These are phyloP conservation scores for Melanargia galathea DNA, from an alignment of 2,888 invertebrate species.

Conservation along the genomic window DNA sequence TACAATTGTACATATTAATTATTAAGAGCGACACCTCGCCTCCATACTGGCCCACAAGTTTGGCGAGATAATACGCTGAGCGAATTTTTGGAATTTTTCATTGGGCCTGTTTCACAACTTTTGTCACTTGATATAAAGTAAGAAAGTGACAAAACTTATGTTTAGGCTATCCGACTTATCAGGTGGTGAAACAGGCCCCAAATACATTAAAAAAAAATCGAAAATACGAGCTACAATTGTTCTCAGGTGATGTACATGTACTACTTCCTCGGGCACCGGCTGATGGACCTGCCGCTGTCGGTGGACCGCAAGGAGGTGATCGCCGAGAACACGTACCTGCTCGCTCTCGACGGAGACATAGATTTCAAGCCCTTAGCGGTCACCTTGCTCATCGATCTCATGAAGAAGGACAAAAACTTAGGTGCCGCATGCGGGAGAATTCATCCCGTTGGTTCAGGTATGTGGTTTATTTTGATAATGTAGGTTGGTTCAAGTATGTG, in stretches of 20 bases:
- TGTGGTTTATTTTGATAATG: not conserved
- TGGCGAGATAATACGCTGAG: too few relatives aligned
- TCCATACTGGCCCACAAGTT: too few relatives aligned
- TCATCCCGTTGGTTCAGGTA: conserved; percentile 90
- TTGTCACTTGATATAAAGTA: too few relatives aligned
- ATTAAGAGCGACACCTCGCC: too few relatives aligned
- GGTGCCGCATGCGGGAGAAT: conserved; percentile 95
- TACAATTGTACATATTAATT: too few relatives aligned
- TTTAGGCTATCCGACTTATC: too few relatives aligned
- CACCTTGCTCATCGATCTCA: conserved; percentile 89
- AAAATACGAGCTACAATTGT: not conserved
- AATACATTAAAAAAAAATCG: too few relatives aligned
- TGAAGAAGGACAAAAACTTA: conserved; percentile 90
- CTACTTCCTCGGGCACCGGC: conserved; percentile 90
- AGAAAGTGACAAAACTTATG: too few relatives aligned
- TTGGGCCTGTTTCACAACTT: too few relatives aligned
- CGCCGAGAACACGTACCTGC: conserved; percentile 90
- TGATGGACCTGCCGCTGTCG: conserved; percentile 85
- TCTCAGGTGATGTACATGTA: conserved; percentile 95
- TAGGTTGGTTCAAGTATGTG: not conserved
- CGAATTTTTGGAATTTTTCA: too few relatives aligned
- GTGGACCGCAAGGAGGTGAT: conserved; percentile 84
- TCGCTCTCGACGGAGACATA: conserved; percentile 94
- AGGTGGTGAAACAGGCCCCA: too few relatives aligned
- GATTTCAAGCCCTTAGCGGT: conserved; percentile 93